phyloP scores from a whole-genome alignment of 1,140 invertebrate genomes.

The Aphidius ervi region DNA sequence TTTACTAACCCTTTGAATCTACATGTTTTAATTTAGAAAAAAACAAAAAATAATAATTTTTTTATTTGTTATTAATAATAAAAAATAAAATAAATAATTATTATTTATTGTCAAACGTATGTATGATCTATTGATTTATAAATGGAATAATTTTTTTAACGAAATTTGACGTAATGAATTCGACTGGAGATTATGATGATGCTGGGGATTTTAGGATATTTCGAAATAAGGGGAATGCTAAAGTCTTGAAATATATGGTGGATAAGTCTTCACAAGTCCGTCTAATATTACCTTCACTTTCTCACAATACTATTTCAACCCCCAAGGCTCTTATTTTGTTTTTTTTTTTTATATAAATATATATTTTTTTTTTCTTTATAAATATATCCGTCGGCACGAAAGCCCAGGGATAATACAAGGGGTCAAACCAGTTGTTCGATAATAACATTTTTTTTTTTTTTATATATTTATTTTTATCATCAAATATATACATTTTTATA shows the following conservation, averaged over 20 bases:
- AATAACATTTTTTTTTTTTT: background rate
- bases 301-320: background rate
- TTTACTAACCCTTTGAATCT: constrained; percentile 11
- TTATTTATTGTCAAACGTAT: no score
- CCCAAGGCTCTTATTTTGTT: background rate
- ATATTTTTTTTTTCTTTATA: constrained; percentile 5
- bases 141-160: no score
- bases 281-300: constrained; percentile 15
- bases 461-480: no score
- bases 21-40: constrained; percentile 2
- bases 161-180: no score
- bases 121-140: no score
- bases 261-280: background rate
- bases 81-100: no score
- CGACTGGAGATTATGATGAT: no score
- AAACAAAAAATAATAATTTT: no score
- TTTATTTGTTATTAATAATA: no score
- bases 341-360: constrained; percentile 1
- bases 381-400: background rate
- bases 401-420: background rate
- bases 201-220: no score
- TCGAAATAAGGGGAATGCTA: background rate
- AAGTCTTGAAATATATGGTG: constrained; percentile 11
- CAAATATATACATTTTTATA: no score
- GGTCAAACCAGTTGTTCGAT: constrained; percentile 6